Evolutionary conservation across 2,797 vertebrate genomes (phyloP).

Genomic region (Platyrinchus mystaceus): DNA sequence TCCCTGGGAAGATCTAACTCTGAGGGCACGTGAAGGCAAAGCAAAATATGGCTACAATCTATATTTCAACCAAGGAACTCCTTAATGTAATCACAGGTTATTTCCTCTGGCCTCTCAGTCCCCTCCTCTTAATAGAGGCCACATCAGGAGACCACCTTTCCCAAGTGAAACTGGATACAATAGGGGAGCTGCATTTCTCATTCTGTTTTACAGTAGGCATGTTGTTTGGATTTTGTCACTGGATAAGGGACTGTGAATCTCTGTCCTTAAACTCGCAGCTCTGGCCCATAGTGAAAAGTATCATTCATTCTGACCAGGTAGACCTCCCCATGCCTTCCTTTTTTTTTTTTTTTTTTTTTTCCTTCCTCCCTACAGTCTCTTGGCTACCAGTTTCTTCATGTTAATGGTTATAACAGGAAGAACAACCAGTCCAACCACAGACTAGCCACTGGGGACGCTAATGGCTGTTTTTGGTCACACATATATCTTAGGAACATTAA

Average conservation of each 20-base stretch:
- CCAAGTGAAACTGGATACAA: not conserved
- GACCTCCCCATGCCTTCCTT: fast-evolving
- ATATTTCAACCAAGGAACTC: not conserved
- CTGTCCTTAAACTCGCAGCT: not conserved
- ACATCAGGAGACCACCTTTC: not conserved
- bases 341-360: not conserved
- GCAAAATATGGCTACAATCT: not conserved
- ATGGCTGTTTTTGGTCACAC: not conserved
- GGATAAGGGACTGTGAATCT: not conserved
- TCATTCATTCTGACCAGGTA: not conserved
- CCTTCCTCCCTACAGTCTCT: not conserved
- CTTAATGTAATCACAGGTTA: not conserved
- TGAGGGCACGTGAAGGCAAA: not conserved
- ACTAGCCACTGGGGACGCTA: not conserved
- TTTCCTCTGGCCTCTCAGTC: not conserved
- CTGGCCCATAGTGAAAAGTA: not conserved
- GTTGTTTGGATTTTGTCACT: not conserved
- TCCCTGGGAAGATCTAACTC: not conserved
- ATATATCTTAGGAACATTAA: not conserved
- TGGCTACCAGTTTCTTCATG: not conserved
- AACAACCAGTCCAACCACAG: not conserved
- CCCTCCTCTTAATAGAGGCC: not conserved
- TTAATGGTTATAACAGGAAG: not conserved
- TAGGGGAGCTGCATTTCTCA: not conserved
- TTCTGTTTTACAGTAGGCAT: not conserved